These are phyloP conservation scores for Drosophila conformis DNA, from an alignment of 2,888 invertebrate species.

Conservation along the genomic window DNA sequence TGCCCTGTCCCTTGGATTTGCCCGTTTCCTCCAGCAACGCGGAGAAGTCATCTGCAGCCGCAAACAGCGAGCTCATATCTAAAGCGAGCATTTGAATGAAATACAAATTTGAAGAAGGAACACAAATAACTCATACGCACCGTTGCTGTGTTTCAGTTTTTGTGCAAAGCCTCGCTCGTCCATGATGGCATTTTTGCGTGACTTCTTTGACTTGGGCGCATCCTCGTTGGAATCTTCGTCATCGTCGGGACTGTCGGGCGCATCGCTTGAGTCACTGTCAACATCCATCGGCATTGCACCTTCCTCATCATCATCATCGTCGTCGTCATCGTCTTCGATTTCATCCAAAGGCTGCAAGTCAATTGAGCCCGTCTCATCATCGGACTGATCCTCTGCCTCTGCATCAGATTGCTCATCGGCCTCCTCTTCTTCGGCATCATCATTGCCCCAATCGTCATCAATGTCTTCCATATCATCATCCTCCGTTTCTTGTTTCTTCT, in stretches of 20 bases:
- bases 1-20: conserved; percentile 88
- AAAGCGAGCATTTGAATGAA: conserved; percentile 1
- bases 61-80: conserved; percentile 89
- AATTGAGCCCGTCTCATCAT: conserved; percentile 78
- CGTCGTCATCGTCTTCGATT: conserved; percentile 66
- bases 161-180: conserved; percentile 79
- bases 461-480: conserved; percentile 83
- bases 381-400: conserved; percentile 81
- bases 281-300: conserved; percentile 60
- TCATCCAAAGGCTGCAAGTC: conserved; percentile 67
- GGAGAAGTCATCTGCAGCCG: conserved; percentile 95
- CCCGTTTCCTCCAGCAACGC: conserved; percentile 94
- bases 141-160: conserved; percentile 82
- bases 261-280: conserved; percentile 73
- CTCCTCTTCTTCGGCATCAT: conserved; percentile 81
- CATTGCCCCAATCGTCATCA: conserved; percentile 76
- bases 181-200: conserved; percentile 52
- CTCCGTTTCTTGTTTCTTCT: conserved; percentile 78
- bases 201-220: conserved; percentile 76
- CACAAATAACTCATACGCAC: conserved; percentile 54
- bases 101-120: not conserved
- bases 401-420: conserved; percentile 68
- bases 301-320: conserved; percentile 69
- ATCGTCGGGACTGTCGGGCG: conserved; percentile 71
- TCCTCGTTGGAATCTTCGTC: conserved; percentile 61